Evolutionary conservation across 1,140 invertebrate species (phyloP), one percentile per base, ranked within the genome.

Genomic region (Leptinotarsa defecta): DNA sequence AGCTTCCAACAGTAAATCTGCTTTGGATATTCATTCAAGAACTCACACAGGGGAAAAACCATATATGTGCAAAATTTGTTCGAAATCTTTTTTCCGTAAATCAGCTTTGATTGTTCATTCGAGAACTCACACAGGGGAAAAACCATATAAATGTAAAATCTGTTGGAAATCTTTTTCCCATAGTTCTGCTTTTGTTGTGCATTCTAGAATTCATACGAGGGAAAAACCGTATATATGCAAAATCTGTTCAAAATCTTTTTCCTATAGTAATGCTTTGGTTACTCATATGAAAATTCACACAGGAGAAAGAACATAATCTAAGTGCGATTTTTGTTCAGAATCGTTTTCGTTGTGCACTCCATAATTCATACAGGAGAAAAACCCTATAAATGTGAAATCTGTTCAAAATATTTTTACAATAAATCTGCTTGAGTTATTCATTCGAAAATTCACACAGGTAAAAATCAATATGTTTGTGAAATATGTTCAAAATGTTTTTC

Each of bases 291-390:
- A 0, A 4, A 85, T 90, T 52, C 91, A 92, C 79, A 87, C 87
- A 71, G 89, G 89, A 43, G 90, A 91, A 81, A 87, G 89, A 64
- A 91, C 91, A 2, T 91, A 89, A n/a, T n/a, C n/a, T 82, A 86
- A 88, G 63, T 94, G 92, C 81, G 87, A 71, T 92, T 91, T 84
- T 84, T 87, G 70, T 52, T 1, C 48, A 2, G 88, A 89, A 74
- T 86, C 86, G 8, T 94, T 93, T 83, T 88, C 89, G 90, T 89
- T 74, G 91, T 92, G 82, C 93, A 94, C 82, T 82, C 88, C 79
- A 87, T 91, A 19, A 81, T 73, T 0, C 93, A 94, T 85, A 91
- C 91, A 20, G 91, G 91, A 57, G 94, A 95, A 83, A 94, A 94
- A 81, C 94, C 93, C 4, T 52, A 1, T 52, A 52, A 11, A 13